Percentiles rank a stretch among this genome's conserved stretches.
Conservation (phyloP, 2,113 vertebrate species). For the Hylia prasina region DNA sequence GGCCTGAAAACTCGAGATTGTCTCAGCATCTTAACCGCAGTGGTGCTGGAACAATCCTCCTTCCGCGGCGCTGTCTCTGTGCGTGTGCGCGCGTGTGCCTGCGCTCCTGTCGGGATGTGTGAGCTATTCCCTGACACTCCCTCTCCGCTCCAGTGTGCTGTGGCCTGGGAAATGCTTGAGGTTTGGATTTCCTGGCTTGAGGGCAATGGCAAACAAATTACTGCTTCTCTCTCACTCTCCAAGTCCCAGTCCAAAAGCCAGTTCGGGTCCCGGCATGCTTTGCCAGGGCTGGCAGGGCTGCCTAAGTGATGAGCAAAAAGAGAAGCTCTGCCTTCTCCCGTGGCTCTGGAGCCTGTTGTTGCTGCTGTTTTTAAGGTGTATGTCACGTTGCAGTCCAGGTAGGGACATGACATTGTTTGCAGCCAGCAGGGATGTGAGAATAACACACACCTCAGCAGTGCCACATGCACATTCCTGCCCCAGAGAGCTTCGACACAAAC, state of each 20-base stretch:
- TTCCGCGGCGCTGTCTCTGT: not conserved
- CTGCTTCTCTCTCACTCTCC: not conserved
- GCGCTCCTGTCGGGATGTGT: not conserved
- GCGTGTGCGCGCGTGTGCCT: not conserved
- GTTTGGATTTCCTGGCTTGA: conserved; percentile 42
- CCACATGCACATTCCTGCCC: not conserved
- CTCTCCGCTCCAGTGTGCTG: not conserved
- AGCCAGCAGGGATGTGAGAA: conserved; percentile 26
- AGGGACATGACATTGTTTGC: conserved; percentile 24
- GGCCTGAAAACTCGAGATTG: conserved; percentile 60
- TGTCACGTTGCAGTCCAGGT: not conserved
- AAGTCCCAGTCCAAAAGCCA: not conserved
- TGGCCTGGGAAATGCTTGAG: conserved; percentile 39
- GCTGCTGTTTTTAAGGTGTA: not conserved
- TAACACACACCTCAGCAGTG: not conserved
- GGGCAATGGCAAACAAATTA: not conserved
- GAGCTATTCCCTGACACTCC: not conserved
- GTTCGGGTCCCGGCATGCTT: not conserved
- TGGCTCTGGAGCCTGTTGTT: not conserved
- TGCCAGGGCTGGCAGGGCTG: not conserved
- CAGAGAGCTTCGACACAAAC: not conserved
- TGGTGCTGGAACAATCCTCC: conserved; percentile 27
- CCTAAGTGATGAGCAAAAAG: not conserved
- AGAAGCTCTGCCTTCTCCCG: not conserved
- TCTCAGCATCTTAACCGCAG: conserved; percentile 51